phyloP scores from a whole-genome alignment of 1,140 invertebrate genomes.

The Listronotus oregonensis region DNA sequence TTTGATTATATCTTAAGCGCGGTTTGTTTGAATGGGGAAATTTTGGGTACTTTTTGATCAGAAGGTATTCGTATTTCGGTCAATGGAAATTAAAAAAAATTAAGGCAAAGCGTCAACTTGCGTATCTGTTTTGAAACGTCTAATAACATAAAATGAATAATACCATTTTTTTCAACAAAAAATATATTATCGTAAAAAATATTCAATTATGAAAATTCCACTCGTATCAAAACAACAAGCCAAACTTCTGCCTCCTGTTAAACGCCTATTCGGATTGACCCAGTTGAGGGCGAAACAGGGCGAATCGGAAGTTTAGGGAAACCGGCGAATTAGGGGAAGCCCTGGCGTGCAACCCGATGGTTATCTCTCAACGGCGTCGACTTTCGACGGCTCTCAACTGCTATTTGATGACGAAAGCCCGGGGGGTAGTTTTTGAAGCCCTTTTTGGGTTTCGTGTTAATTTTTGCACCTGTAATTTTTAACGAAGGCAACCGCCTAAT shows the following conservation, averaged over 20 bases:
- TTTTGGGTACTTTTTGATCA: too few relatives aligned
- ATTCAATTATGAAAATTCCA: too few relatives aligned
- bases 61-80: too few relatives aligned
- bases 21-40: too few relatives aligned
- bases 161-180: too few relatives aligned
- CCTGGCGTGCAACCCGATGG: slow-evolving; percentile 23
- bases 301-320: slow-evolving; percentile 35
- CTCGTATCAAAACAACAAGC: neutral
- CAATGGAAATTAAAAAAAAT: too few relatives aligned
- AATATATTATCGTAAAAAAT: too few relatives aligned
- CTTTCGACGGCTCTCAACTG: slow-evolving; percentile 9
- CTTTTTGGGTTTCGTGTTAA: neutral
- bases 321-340: slow-evolving; percentile 32
- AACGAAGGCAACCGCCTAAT: neutral
- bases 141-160: too few relatives aligned
- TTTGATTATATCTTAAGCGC: too few relatives aligned
- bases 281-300: slow-evolving; percentile 34
- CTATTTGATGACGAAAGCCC: slow-evolving; percentile 1
- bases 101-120: too few relatives aligned
- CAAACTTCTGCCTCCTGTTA: slow-evolving; percentile 10
- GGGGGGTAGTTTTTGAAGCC: neutral
- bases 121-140: too few relatives aligned
- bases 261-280: slow-evolving; percentile 29
- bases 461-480: neutral
- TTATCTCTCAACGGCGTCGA: slow-evolving; percentile 30